phyloP scores from a whole-genome alignment of 2,797 vertebrate species.

The Neomorphus geoffroyi region DNA sequence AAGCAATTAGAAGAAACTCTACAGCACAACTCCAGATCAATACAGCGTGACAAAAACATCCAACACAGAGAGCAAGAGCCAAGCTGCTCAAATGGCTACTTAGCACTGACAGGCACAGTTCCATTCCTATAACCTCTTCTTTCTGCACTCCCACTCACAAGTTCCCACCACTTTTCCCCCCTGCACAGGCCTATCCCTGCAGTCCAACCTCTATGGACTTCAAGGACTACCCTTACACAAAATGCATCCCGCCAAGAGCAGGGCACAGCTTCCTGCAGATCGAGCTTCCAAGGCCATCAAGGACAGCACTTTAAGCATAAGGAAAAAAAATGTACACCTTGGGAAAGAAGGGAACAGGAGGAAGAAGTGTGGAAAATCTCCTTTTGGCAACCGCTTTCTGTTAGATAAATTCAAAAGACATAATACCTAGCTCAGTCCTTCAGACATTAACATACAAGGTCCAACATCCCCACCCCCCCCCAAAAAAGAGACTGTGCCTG shows the following conservation, averaged over 20 bases:
- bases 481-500: no score
- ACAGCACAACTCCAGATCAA: not conserved
- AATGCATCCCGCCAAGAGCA: not conserved
- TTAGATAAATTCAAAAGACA: not conserved
- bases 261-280: not conserved
- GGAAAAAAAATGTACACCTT: not conserved
- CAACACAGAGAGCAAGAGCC: not conserved
- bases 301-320: not conserved
- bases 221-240: not conserved
- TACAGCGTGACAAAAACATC: not conserved
- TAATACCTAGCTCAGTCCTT: not conserved
- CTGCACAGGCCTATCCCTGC: not conserved
- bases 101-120: not conserved
- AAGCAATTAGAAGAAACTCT: not conserved
- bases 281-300: not conserved
- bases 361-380: not conserved
- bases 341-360: not conserved
- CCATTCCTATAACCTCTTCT: not conserved
- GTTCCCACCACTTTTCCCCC: not conserved
- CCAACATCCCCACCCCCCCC: no score
- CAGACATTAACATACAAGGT: not conserved
- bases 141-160: rapidly evolving
- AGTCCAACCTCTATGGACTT: not conserved
- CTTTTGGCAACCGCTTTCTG: not conserved
- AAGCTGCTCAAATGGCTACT: not conserved